Conservation (phyloP, 2,797 vertebrate genomes). For the Melanogrammus aeglefinus region DNA sequence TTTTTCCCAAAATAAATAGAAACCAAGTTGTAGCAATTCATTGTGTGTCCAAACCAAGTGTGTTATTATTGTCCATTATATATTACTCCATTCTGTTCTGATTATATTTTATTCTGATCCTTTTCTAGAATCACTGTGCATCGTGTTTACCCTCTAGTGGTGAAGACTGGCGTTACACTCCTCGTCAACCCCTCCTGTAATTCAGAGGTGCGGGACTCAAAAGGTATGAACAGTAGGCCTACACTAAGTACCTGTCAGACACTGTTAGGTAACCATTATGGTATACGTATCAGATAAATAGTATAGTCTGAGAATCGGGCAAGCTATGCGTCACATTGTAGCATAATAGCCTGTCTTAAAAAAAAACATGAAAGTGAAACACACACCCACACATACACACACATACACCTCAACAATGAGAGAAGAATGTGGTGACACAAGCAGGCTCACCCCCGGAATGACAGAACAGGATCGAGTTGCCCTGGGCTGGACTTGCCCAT, state of each 20-base stretch:
- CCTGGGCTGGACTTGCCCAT: slow-evolving; percentile 6
- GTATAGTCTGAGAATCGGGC: not conserved
- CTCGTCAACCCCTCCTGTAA: not conserved
- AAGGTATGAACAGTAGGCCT: not conserved
- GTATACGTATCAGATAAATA: not conserved
- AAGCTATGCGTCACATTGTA: not conserved
- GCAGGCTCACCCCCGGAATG: slow-evolving; percentile 32
- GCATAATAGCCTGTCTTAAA: not conserved
- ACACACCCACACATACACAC: slow-evolving; percentile 25
- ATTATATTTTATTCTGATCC: not conserved
- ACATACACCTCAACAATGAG: slow-evolving; percentile 25
- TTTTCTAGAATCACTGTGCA: not conserved
- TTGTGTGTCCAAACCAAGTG: not conserved
- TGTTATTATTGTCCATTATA: not conserved
- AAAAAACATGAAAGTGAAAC: slow-evolving; percentile 1
- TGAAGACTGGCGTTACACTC: slow-evolving; percentile 22
- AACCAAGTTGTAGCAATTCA: not conserved
- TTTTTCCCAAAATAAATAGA: no score
- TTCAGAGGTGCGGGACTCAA: not conserved
- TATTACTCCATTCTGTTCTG: not conserved
- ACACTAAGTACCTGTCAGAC: not conserved
- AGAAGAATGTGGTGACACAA: slow-evolving; percentile 54
- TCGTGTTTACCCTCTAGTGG: slow-evolving; percentile 46
- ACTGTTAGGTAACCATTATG: not conserved
- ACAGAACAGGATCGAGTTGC: slow-evolving; percentile 17